Conservation (phyloP, 2,888 invertebrate genomes). For the Rhagonycha lutea region DNA sequence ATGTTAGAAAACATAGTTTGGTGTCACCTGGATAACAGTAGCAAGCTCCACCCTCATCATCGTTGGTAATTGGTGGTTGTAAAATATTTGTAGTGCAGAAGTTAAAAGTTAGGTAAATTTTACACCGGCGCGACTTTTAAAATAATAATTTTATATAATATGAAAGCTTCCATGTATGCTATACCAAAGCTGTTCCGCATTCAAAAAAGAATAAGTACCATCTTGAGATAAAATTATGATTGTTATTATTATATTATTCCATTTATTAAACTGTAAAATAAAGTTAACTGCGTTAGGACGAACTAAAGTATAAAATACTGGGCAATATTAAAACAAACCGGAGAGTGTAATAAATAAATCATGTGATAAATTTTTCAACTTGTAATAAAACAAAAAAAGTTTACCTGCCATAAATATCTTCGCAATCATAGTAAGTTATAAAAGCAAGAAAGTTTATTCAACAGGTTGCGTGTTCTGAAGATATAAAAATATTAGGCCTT, state of each 20-base stretch:
- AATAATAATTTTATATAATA: too few relatives aligned
- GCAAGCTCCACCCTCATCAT: too few relatives aligned
- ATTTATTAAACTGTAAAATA: background rate
- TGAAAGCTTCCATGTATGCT: too few relatives aligned
- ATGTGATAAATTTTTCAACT: background rate
- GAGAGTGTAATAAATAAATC: background rate
- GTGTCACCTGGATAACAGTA: too few relatives aligned
- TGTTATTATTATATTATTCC: background rate
- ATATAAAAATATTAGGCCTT: background rate
- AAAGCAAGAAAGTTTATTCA: background rate
- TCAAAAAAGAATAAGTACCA: background rate
- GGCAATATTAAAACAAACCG: background rate
- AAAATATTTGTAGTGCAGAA: too few relatives aligned
- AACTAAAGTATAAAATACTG: background rate
- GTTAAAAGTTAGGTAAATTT: too few relatives aligned
- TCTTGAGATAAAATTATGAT: background rate
- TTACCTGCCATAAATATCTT: background rate
- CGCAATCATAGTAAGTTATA: background rate
- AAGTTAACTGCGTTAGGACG: background rate
- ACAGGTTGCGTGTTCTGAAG: background rate
- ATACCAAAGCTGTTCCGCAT: too few relatives aligned
- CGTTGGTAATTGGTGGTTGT: too few relatives aligned
- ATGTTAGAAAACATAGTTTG: too few relatives aligned
- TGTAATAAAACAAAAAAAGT: background rate
- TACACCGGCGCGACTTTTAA: too few relatives aligned